Evolutionary conservation across 2,797 vertebrate species (phyloP).

Genomic region (Tragelaphus eurycerus): DNA sequence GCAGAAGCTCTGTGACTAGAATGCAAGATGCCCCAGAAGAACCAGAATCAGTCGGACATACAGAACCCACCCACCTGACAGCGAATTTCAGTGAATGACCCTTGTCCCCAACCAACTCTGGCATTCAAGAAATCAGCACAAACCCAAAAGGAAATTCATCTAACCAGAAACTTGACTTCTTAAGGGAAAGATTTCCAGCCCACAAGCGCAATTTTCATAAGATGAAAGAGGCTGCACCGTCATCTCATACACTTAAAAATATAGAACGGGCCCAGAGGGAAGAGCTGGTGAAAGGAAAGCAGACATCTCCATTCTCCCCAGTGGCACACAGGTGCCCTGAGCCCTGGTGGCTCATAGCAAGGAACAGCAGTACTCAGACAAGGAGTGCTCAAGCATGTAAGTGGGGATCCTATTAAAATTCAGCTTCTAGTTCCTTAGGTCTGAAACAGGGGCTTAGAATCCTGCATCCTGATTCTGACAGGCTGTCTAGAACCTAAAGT

Average conservation of each 20-base stretch:
- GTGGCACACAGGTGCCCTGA: neutral
- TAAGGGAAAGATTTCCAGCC: neutral
- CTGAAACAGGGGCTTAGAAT: neutral
- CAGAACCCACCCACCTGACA: too few species aligned
- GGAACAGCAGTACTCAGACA: neutral
- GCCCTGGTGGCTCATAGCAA: fast-evolving
- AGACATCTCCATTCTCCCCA: neutral
- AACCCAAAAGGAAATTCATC: neutral
- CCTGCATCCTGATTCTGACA: neutral
- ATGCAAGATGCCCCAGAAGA: neutral
- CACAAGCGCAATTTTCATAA: neutral
- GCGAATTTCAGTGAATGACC: neutral
- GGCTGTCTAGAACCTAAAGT: neutral
- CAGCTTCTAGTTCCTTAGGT: neutral
- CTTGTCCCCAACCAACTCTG: fast-evolving
- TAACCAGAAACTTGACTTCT: neutral
- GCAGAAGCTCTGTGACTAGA: neutral
- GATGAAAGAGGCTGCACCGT: neutral
- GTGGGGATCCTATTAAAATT: neutral
- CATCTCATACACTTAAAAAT: neutral
- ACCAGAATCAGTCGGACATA: neutral
- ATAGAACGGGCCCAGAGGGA: neutral
- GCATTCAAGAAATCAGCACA: neutral
- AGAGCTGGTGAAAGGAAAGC: neutral
- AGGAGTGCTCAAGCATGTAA: neutral